Evolutionary conservation across 2,888 invertebrate species (phyloP).

Genomic region (Arenicola marina): DNA sequence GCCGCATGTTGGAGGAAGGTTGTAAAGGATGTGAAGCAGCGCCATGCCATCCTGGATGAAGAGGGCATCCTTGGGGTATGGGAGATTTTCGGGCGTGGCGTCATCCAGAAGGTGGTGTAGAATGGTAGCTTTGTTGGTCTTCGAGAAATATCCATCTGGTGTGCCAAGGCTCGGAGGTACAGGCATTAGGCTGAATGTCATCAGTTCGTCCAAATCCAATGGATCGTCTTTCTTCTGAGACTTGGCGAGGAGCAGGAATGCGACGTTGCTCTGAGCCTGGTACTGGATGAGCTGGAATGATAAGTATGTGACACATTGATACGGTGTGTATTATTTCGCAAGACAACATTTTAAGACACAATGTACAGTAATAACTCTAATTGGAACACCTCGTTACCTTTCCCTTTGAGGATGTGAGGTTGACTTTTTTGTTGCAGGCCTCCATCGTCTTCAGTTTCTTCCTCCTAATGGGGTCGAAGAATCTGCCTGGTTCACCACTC

Average conservation of each 20-base stretch:
- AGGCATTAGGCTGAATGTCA: not conserved
- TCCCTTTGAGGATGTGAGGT: conserved; percentile 20
- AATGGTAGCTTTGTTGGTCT: conserved; percentile 30
- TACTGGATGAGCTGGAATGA: too few species aligned
- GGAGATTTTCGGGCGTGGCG: conserved; percentile 5
- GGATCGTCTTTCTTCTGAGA: not conserved
- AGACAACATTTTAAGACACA: too few species aligned
- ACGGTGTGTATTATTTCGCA: too few species aligned
- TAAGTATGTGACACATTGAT: too few species aligned
- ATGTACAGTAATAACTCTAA: too few species aligned
- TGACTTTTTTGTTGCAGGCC: conserved; percentile 15
- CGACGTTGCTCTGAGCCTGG: conserved; percentile 6
- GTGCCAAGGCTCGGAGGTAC: conserved; percentile 7
- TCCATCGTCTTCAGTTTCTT: conserved; percentile 16
- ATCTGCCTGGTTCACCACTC: conserved; percentile 1
- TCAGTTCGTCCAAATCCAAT: conserved; percentile 1
- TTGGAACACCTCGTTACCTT: too few species aligned
- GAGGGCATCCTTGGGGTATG: not conserved
- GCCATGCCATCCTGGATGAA: conserved; percentile 24
- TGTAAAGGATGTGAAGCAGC: conserved; percentile 10
- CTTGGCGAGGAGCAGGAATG: conserved; percentile 7
- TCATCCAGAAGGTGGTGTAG: conserved; percentile 14
- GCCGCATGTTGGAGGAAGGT: too few species aligned
- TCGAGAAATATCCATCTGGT: conserved; percentile 6
- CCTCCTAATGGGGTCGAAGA: conserved; percentile 17